Conservation (phyloP, 2,888 invertebrate genomes). For the Sarcophaga subvicina region DNA sequence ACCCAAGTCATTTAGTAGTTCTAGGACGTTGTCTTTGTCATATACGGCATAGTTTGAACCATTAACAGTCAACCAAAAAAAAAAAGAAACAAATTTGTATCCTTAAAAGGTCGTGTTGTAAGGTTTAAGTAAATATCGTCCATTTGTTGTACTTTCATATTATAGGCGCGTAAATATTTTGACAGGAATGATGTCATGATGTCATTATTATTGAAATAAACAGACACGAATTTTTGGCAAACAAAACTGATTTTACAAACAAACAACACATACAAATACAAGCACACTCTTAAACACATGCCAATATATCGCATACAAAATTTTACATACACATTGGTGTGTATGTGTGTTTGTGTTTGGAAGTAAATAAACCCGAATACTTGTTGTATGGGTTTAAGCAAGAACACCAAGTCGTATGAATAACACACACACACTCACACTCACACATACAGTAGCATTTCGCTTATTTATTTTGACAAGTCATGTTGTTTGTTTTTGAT, state of each 20-base stretch:
- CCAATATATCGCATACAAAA: background rate
- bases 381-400: no score
- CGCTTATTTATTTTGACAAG: background rate
- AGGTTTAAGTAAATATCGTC: background rate
- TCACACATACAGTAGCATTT: background rate
- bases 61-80: no score
- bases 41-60: no score
- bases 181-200: background rate
- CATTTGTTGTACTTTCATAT: background rate
- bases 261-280: background rate
- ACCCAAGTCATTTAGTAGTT: no score
- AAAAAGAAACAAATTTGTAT: no score
- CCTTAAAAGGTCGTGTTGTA: background rate
- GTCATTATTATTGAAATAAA: conserved; percentile 4
- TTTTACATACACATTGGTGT: no score
- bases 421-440: background rate
- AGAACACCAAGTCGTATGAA: background rate
- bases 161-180: background rate
- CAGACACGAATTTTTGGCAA: background rate
- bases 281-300: background rate
- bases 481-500: background rate
- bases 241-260: background rate
- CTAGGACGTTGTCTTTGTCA: no score
- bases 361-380: no score
- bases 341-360: no score